Conservation (phyloP, 2,797 vertebrate species). For the Aselliscus stoliczkanus region DNA sequence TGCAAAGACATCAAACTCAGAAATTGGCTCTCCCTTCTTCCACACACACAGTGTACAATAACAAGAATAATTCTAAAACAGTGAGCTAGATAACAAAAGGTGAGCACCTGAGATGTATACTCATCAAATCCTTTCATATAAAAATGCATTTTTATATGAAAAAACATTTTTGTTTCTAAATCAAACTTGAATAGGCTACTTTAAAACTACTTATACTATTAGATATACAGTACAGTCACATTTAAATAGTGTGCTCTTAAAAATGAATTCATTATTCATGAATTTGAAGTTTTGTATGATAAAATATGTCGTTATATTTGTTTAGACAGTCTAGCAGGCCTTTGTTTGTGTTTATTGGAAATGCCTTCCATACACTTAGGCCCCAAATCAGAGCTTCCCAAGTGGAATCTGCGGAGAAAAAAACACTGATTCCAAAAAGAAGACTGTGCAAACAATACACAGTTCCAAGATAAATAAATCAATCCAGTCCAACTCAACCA, state of each 20-base stretch:
- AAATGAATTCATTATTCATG: conserved; percentile 14
- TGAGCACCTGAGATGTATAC: neutral
- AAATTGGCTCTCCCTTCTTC: neutral
- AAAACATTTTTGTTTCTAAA: conserved; percentile 20
- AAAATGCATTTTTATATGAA: neutral
- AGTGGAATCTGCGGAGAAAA: conserved; percentile 37
- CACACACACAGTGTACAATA: neutral
- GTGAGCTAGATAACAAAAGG: neutral
- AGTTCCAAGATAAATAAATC: conserved; percentile 57
- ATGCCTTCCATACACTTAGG: conserved; percentile 30
- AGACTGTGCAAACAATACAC: conserved; percentile 42
- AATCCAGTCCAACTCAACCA: neutral
- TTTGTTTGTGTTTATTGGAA: conserved; percentile 43
- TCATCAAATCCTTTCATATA: neutral
- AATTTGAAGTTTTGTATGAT: neutral
- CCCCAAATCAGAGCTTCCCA: conserved; percentile 38
- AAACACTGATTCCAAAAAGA: conserved; percentile 30
- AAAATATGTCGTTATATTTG: neutral
- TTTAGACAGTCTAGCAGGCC: neutral
- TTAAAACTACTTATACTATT: neutral
- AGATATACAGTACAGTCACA: neutral
- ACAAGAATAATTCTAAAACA: neutral
- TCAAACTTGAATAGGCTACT: neutral
- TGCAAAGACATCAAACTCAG: neutral
- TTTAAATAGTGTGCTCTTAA: conserved; percentile 6